Conservation (phyloP, 2,888 invertebrate species). For the Nesidiocoris tenuis region DNA sequence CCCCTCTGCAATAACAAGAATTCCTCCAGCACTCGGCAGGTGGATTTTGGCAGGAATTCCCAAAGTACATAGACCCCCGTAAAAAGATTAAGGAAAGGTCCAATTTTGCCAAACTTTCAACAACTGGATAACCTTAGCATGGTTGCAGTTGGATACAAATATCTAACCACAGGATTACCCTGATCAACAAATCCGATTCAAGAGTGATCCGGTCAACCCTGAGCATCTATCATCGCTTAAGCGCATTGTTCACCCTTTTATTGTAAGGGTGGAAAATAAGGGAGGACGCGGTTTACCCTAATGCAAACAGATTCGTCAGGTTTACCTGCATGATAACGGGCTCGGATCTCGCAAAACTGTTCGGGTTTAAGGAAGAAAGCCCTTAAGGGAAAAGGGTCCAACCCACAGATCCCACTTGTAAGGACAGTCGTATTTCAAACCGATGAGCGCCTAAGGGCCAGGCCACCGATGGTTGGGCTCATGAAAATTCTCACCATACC, state of each 20-base stretch:
- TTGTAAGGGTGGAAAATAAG: background rate
- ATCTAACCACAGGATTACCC: too few relatives aligned
- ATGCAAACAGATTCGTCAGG: background rate
- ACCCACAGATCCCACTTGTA: background rate
- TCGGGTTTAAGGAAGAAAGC: background rate
- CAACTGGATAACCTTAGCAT: too few relatives aligned
- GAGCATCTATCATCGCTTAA: too few relatives aligned
- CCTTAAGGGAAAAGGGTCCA: background rate
- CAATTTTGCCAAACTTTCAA: too few relatives aligned
- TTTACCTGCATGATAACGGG: background rate
- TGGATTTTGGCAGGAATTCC: too few relatives aligned
- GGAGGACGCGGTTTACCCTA: background rate
- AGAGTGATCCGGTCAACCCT: too few relatives aligned
- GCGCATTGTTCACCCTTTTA: too few relatives aligned
- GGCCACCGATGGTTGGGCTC: background rate
- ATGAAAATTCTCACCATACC: conserved; percentile 33
- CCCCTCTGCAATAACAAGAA: background rate
- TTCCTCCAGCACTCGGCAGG: background rate
- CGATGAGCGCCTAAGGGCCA: background rate
- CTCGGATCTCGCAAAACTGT: background rate
- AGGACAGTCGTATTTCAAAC: background rate
- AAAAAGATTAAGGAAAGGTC: too few relatives aligned
- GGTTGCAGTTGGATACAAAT: too few relatives aligned
- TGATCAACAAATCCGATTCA: too few relatives aligned
- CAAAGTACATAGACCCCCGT: too few relatives aligned